These are phyloP conservation scores for Latrodectus elegans DNA, from an alignment of 2,888 invertebrate species.

Conservation along the genomic window DNA sequence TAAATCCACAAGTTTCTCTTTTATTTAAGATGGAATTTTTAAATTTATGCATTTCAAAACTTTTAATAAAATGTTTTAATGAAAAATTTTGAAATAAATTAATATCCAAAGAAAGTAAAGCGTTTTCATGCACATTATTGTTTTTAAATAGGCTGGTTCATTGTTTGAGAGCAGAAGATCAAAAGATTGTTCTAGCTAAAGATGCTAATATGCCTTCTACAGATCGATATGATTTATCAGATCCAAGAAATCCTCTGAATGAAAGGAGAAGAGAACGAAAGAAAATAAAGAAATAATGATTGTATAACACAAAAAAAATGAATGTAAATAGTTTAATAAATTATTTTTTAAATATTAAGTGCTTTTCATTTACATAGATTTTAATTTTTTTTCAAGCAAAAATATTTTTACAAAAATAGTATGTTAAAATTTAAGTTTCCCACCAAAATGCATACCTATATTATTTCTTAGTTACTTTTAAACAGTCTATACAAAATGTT, in stretches of 20 bases:
- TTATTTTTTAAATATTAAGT: neutral
- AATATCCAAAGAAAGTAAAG: too few relatives aligned
- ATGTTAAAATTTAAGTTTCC: too few relatives aligned
- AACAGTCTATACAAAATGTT: too few relatives aligned
- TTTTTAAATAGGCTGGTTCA: conserved; percentile 59
- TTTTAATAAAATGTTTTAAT: too few relatives aligned
- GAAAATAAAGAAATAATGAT: conserved; percentile 20
- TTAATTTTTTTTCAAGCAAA: neutral
- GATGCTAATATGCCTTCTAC: conserved; percentile 94
- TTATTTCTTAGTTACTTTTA: too few relatives aligned
- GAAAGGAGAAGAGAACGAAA: conserved; percentile 86
- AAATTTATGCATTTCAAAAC: too few relatives aligned
- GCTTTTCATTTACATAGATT: neutral
- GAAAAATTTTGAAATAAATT: too few relatives aligned
- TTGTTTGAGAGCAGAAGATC: conserved; percentile 75
- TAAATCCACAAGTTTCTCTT: too few relatives aligned
- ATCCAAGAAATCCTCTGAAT: conserved; percentile 95
- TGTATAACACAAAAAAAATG: neutral
- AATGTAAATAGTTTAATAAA: conserved; percentile 25
- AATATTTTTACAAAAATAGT: too few relatives aligned
- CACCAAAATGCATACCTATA: too few relatives aligned
- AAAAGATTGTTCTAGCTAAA: conserved; percentile 85
- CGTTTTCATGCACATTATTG: too few relatives aligned
- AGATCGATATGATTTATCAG: conserved; percentile 97
- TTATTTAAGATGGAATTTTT: too few relatives aligned